These are phyloP conservation scores for Columba guinea DNA, from an alignment of 2,797 vertebrate genomes.

Conservation along the genomic window DNA sequence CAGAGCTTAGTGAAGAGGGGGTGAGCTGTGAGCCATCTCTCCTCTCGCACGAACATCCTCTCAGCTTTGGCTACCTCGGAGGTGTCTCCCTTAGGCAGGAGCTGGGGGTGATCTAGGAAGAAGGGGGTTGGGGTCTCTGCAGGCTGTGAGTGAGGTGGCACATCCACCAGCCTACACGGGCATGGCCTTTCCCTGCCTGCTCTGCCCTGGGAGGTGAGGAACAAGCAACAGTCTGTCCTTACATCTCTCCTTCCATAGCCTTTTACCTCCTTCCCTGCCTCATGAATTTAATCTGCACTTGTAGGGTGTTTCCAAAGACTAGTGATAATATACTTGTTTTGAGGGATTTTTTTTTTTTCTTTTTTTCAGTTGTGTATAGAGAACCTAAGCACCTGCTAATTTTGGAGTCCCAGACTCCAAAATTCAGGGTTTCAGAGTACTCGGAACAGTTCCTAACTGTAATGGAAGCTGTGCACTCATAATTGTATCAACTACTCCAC, in stretches of 20 bases:
- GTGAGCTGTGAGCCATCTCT: neutral
- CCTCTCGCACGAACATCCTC: fast-evolving
- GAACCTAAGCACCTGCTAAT: neutral
- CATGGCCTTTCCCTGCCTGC: neutral
- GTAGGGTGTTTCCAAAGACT: neutral
- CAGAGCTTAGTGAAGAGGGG: neutral
- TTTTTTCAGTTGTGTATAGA: neutral
- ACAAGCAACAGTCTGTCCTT: neutral
- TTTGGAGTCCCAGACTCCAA: neutral
- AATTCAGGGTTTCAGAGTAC: neutral
- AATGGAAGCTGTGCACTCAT: neutral
- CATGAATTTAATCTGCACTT: neutral
- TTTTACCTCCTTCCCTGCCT: neutral
- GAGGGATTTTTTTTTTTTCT: neutral
- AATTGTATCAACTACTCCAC: neutral
- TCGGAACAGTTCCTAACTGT: fast-evolving
- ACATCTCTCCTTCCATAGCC: neutral
- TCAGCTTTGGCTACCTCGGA: fast-evolving
- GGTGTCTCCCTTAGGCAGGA: neutral
- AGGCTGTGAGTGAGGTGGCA: fast-evolving
- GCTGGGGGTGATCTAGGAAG: neutral
- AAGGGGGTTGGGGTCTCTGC: fast-evolving
- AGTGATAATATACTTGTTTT: neutral
- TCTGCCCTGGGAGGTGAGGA: neutral
- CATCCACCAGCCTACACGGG: neutral